A percentile compares a stretch with the other conserved stretches of the same genome.
These are phyloP conservation scores for Ardeotis arabs DNA, from an alignment of 2,113 vertebrate species.

Conservation along the genomic window DNA sequence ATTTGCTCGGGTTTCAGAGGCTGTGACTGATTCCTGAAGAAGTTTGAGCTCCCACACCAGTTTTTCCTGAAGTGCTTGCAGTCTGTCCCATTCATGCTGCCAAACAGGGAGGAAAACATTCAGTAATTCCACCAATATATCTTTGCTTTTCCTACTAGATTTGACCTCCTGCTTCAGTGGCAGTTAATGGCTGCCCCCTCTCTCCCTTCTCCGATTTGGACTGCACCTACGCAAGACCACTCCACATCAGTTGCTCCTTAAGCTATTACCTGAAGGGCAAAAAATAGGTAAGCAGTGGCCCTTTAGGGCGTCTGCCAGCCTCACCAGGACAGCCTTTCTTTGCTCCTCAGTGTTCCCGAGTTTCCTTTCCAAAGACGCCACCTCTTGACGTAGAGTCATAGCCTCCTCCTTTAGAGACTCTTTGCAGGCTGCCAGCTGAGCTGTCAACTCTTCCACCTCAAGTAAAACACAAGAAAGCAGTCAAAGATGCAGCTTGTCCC, in stretches of 20 bases:
- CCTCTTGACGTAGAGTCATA: too few relatives aligned
- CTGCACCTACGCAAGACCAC: too few relatives aligned
- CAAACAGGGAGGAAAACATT: neutral
- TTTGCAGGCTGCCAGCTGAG: constrained; percentile 47
- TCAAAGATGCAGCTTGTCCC: neutral
- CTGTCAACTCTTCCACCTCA: constrained; percentile 67
- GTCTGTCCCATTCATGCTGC: constrained; percentile 57
- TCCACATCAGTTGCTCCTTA: too few relatives aligned
- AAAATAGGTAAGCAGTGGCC: too few relatives aligned
- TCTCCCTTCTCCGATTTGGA: too few relatives aligned
- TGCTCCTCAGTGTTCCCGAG: too few relatives aligned
- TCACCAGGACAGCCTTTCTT: too few relatives aligned
- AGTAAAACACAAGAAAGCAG: neutral
- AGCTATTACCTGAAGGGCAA: too few relatives aligned
- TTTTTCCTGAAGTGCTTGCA: constrained; percentile 58
- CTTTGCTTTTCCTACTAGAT: neutral
- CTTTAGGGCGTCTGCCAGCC: too few relatives aligned
- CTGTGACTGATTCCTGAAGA: constrained; percentile 57
- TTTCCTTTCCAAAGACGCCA: too few relatives aligned
- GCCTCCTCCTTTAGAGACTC: neutral
- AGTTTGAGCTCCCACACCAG: constrained; percentile 48
- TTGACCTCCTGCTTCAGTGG: neutral
- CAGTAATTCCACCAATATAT: fast-evolving
- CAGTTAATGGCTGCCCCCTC: neutral
- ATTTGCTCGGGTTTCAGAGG: constrained; percentile 58